Percentiles rank a stretch among this genome's conserved stretches.
Conservation (phyloP, 2,797 vertebrate genomes). For the Gambusia yucatana region DNA sequence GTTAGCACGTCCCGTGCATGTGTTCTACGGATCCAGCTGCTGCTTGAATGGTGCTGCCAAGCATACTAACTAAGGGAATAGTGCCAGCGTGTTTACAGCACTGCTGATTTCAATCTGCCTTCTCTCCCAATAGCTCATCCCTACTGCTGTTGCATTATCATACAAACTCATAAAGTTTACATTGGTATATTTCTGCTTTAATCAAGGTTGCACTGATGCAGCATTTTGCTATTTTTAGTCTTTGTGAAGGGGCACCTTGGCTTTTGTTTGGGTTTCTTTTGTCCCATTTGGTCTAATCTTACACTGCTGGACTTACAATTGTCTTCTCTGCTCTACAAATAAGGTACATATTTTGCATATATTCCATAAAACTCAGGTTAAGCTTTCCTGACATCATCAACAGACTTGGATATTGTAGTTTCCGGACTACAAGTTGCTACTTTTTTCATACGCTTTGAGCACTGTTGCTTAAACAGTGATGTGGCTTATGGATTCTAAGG, state of each 20-base stretch:
- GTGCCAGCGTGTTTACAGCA: slow-evolving; percentile 39
- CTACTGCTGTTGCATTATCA: neutral
- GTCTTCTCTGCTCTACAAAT: neutral
- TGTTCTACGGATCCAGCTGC: slow-evolving; percentile 67
- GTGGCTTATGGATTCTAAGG: neutral
- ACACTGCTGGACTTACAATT: neutral
- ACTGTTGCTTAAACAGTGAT: neutral
- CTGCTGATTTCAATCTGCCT: slow-evolving; percentile 55
- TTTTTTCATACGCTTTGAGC: neutral
- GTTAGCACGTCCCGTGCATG: slow-evolving; percentile 46
- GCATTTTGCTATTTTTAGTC: neutral
- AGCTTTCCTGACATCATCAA: neutral
- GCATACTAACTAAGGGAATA: slow-evolving; percentile 70
- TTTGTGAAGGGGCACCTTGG: neutral
- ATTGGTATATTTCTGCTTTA: neutral
- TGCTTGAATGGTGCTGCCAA: slow-evolving; percentile 44
- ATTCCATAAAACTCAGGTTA: neutral
- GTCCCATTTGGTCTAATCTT: neutral
- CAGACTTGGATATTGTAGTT: neutral
- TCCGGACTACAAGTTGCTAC: neutral
- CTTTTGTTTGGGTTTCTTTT: neutral
- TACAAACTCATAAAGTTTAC: neutral
- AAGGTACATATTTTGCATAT: neutral
- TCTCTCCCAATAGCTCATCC: slow-evolving; percentile 22
- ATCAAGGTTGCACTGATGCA: neutral